Percentiles rank a stretch among this genome's conserved stretches.
Evolutionary conservation across 2,113 vertebrate species (phyloP).

Genomic region (Emberiza fucata): DNA sequence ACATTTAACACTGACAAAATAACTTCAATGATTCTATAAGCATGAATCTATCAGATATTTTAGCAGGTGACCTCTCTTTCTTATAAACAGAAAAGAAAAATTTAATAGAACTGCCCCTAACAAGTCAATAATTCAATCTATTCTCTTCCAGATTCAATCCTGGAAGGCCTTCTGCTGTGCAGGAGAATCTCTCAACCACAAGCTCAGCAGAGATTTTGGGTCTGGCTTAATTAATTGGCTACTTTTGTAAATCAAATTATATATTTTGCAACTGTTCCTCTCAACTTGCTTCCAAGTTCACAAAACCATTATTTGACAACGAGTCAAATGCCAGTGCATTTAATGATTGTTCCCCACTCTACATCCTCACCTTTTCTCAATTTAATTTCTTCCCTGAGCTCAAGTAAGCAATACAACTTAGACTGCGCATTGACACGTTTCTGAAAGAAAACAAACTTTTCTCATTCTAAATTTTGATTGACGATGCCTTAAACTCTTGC

Average conservation of each 20-base stretch:
- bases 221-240: not conserved
- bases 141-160: not conserved
- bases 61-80: not conserved
- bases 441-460: not conserved
- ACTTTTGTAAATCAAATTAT: not conserved
- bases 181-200: not conserved
- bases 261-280: not conserved
- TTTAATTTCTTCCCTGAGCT: not conserved
- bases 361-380: not conserved
- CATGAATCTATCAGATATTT: not conserved
- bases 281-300: not conserved
- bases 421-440: not conserved
- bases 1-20: not conserved
- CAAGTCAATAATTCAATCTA: not conserved
- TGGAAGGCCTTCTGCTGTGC: not conserved
- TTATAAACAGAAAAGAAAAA: not conserved
- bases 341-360: not conserved
- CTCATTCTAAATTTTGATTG: not conserved
- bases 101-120: not conserved
- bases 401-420: not conserved
- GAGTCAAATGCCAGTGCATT: not conserved
- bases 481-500: not conserved
- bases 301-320: not conserved
- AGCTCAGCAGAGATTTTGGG: not conserved
- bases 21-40: not conserved